Evolutionary conservation across 2,888 invertebrate species (phyloP).

Genomic region (Hoplodrina ambigua): DNA sequence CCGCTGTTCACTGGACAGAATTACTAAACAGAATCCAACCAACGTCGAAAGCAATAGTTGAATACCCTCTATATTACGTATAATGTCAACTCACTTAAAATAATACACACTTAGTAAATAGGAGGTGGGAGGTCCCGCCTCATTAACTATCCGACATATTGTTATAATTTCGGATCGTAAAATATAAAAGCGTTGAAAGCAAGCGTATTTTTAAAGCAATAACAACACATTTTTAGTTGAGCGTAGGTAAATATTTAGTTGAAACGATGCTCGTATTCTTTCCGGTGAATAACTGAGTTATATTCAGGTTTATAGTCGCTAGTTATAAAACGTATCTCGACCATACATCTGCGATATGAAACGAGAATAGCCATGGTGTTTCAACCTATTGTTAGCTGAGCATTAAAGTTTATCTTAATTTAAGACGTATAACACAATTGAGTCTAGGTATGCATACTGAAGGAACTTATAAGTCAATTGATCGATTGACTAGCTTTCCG

Average conservation of each 20-base stretch:
- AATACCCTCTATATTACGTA: background rate
- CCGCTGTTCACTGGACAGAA: conserved; percentile 15
- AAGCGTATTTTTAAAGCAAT: conserved; percentile 71
- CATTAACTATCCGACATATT: conserved; percentile 56
- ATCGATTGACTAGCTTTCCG: conserved; percentile 15
- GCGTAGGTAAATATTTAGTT: conserved; percentile 77
- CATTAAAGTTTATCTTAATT: conserved; percentile 34
- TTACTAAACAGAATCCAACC: conserved; percentile 24
- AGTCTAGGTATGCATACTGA: background rate
- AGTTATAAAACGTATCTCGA: conserved; percentile 74
- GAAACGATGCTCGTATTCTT: conserved; percentile 74
- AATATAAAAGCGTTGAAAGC: conserved; percentile 68
- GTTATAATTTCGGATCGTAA: conserved; percentile 68
- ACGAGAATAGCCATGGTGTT: conserved; percentile 71
- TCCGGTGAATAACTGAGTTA: conserved; percentile 73
- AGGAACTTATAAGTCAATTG: conserved; percentile 22
- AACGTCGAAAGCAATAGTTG: conserved; percentile 14
- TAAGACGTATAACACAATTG: background rate
- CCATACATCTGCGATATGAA: conserved; percentile 71
- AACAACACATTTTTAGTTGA: conserved; percentile 73
- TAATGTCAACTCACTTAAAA: conserved; percentile 22
- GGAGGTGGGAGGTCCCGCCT: conserved; percentile 32
- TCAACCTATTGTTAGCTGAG: conserved; percentile 70
- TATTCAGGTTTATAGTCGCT: conserved; percentile 76
- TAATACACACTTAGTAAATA: conserved; percentile 33